Percentiles rank a stretch among this genome's conserved stretches.
Conservation (phyloP, 2,888 invertebrate genomes). For the Ormia ochracea region DNA sequence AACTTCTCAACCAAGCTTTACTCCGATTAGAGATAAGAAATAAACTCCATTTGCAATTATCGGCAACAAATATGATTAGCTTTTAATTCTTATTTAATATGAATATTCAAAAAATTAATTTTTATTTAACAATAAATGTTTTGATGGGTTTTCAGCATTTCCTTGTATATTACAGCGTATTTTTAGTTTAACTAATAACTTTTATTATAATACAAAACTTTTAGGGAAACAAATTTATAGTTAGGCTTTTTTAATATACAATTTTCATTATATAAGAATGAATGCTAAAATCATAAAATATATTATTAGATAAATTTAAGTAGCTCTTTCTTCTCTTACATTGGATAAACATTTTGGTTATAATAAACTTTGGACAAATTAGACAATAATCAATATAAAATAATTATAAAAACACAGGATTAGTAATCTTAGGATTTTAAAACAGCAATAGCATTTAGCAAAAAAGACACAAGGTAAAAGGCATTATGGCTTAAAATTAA, state of each 20-base stretch:
- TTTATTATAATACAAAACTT: background rate
- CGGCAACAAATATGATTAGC: constrained; percentile 46
- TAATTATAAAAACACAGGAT: background rate
- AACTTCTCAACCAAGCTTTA: no score
- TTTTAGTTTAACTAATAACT: constrained; percentile 25
- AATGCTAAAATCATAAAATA: constrained; percentile 16
- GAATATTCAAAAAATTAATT: constrained; percentile 25
- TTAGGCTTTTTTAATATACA: constrained; percentile 8
- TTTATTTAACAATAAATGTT: constrained; percentile 13
- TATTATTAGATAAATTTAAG: constrained; percentile 24
- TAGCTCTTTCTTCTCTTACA: constrained; percentile 8
- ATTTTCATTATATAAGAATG: constrained; percentile 7
- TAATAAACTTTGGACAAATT: constrained; percentile 17
- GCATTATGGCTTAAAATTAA: background rate
- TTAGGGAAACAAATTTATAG: constrained; percentile 8
- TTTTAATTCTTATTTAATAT: constrained; percentile 22
- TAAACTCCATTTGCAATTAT: no score
- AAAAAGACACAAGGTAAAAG: constrained; percentile 12
- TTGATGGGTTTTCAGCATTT: constrained; percentile 30
- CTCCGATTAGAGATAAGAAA: no score
- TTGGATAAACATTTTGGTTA: constrained; percentile 16
- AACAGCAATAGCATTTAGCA: constrained; percentile 13
- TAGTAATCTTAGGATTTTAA: constrained; percentile 1
- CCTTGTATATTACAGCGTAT: constrained; percentile 33
- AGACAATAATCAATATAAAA: background rate